Percentiles rank a stretch among this genome's conserved stretches.
phyloP scores from a whole-genome alignment of 2,888 invertebrate species.

The Criorhina ranunculi region DNA sequence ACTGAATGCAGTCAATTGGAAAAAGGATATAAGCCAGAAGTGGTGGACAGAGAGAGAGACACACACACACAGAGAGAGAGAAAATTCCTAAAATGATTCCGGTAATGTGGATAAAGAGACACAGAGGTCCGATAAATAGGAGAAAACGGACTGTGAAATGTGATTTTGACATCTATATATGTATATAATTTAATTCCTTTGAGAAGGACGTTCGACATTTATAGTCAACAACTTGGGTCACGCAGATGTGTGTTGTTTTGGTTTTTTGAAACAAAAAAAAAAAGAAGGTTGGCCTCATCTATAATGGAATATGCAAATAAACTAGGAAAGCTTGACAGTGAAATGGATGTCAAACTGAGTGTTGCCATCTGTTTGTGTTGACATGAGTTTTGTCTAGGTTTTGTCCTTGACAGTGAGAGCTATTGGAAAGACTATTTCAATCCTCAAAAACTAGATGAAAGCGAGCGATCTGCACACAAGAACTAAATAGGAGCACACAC shows the following conservation, averaged over 20 bases:
- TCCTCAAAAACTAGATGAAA: no score
- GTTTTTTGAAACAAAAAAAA: background rate
- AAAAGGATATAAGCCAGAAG: conserved; percentile 69
- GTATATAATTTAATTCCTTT: conserved; percentile 44
- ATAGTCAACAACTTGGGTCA: conserved; percentile 15
- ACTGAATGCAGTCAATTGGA: conserved; percentile 66
- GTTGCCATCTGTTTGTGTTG: no score
- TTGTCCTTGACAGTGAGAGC: no score
- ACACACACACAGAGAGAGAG: no score
- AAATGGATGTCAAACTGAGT: no score
- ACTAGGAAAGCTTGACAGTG: no score
- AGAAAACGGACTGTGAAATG: conserved; percentile 67
- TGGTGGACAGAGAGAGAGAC: background rate
- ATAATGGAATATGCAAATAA: conserved; percentile 44
- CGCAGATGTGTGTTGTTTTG: conserved; percentile 36
- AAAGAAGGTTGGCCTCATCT: background rate
- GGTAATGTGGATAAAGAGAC: conserved; percentile 1
- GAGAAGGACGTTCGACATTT: conserved; percentile 29
- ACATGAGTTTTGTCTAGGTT: no score
- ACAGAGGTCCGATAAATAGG: conserved; percentile 31
- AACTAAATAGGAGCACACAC: no score
- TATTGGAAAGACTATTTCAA: no score
- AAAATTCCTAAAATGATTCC: background rate
- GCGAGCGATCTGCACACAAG: no score
- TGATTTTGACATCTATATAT: conserved; percentile 47